These are phyloP conservation scores for Battus philenor DNA, from an alignment of 1,140 invertebrate species.

Conservation along the genomic window DNA sequence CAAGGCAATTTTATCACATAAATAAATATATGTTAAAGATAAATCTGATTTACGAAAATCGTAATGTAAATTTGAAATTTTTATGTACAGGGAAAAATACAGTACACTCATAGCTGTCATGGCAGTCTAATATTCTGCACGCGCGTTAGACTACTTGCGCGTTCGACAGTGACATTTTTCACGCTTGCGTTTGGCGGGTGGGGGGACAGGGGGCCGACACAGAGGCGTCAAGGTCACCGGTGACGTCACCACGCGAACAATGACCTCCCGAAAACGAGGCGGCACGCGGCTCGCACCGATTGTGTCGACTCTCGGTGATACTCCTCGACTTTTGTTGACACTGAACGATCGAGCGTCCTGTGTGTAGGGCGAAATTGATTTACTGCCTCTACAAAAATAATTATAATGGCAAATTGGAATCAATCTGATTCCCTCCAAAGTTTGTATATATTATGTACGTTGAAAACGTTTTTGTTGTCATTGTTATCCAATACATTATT, in stretches of 20 bases:
- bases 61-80: no score
- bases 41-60: no score
- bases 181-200: constrained; percentile 39
- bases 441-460: no score
- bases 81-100: no score
- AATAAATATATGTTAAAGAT: no score
- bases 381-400: constrained; percentile 2
- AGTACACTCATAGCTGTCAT: no score
- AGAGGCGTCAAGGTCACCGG: constrained; percentile 58
- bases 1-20: no score
- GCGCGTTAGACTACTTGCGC: constrained; percentile 13
- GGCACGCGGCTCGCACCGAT: constrained; percentile 11
- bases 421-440: background rate
- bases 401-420: constrained; percentile 6
- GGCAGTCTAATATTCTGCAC: background rate
- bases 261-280: constrained; percentile 58
- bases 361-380: constrained; percentile 14
- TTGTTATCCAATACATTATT: no score
- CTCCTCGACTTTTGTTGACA: constrained; percentile 37
- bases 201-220: constrained; percentile 19
- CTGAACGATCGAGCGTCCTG: constrained; percentile 17
- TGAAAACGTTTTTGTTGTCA: no score
- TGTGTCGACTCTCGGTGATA: constrained; percentile 32
- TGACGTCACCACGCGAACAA: constrained; percentile 59
- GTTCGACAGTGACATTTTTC: constrained; percentile 49